Evolutionary conservation across 2,888 invertebrate species (phyloP).

Genomic region (Tiphia femorata): DNA sequence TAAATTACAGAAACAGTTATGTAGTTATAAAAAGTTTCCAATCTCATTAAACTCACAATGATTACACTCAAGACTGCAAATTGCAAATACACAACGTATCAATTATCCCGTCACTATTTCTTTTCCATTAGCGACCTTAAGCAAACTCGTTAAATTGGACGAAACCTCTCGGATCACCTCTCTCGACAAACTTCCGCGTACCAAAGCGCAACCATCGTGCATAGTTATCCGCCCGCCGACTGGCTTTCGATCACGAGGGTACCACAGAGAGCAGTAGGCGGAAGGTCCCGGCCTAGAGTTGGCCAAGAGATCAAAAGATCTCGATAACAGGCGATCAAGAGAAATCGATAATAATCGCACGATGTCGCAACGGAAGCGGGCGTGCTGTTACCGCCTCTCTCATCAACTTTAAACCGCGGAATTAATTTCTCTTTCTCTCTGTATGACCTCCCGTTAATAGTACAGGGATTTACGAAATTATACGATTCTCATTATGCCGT

Average conservation of each 20-base stretch:
- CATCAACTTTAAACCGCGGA: too few relatives aligned
- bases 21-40: neutral
- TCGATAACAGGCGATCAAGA: too few relatives aligned
- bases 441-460: too few relatives aligned
- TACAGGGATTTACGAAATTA: too few relatives aligned
- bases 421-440: neutral
- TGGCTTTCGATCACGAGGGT: too few relatives aligned
- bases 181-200: neutral
- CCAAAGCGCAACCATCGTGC: too few relatives aligned
- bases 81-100: neutral
- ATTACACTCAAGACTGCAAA: neutral
- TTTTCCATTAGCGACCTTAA: neutral
- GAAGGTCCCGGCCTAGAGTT: neutral
- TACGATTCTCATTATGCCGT: too few relatives aligned
- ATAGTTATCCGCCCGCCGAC: neutral
- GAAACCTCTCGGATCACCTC: neutral
- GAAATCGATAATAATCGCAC: constrained; percentile 17
- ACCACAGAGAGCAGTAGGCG: constrained; percentile 9
- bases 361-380: constrained; percentile 17
- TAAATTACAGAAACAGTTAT: neutral
- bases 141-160: neutral
- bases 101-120: neutral
- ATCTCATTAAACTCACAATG: neutral
- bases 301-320: constrained; percentile 17
- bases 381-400: too few relatives aligned